Evolutionary conservation across 2,888 invertebrate species (phyloP).

Genomic region (Physocephala rufipes): DNA sequence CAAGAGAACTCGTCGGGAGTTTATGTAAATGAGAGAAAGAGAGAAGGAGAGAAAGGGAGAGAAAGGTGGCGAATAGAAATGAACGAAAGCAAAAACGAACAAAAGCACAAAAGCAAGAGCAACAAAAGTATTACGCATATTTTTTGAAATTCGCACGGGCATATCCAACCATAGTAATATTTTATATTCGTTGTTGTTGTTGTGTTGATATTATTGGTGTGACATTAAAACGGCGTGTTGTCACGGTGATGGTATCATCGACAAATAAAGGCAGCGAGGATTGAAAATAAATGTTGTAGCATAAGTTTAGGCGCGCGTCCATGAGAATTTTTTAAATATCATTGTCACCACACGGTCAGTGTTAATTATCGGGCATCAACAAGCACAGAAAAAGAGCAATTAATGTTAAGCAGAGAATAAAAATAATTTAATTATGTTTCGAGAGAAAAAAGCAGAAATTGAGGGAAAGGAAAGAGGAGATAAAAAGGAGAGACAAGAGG

Average conservation of each 20-base stretch:
- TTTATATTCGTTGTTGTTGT: neutral
- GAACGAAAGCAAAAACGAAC: constrained; percentile 36
- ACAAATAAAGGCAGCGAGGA: neutral
- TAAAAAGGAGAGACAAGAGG: neutral
- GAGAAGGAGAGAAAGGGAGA: constrained; percentile 22
- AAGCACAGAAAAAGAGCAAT: neutral
- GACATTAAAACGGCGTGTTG: constrained; percentile 5
- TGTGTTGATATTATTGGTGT: constrained; percentile 8
- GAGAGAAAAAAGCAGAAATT: neutral
- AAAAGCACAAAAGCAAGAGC: neutral
- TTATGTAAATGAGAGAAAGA: constrained; percentile 29
- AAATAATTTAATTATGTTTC: too few relatives aligned
- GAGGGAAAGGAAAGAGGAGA: neutral
- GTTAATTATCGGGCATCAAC: neutral
- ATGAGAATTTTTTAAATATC: neutral
- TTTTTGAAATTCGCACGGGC: neutral
- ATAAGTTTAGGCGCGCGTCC: constrained; percentile 26
- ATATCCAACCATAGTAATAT: neutral
- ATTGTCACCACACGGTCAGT: neutral
- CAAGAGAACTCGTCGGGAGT: constrained; percentile 26
- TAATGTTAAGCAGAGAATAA: neutral
- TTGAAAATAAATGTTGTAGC: constrained; percentile 11
- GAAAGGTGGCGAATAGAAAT: constrained; percentile 37
- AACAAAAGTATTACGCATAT: neutral
- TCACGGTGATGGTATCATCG: neutral